These are phyloP conservation scores for Euura saliciscinereae DNA, from an alignment of 1,140 invertebrate genomes.

Conservation along the genomic window DNA sequence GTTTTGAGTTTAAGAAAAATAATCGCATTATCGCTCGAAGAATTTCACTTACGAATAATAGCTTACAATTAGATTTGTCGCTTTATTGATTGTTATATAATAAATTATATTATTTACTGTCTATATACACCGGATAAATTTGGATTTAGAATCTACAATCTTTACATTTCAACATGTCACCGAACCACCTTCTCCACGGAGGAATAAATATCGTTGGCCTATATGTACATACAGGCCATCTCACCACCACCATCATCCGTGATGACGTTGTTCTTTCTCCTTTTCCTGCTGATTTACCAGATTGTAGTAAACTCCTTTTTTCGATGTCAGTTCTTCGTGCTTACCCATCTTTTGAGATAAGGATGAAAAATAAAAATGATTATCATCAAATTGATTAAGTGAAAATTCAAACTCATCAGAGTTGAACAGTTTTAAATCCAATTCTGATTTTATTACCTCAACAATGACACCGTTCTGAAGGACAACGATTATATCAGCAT, in stretches of 20 bases:
- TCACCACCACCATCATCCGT: not conserved
- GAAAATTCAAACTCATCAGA: constrained; percentile 17
- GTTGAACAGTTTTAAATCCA: constrained; percentile 2
- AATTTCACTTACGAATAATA: too few relatives aligned
- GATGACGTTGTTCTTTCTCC: not conserved
- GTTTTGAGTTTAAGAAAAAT: too few relatives aligned
- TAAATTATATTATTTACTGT: too few relatives aligned
- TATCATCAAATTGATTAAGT: constrained; percentile 23
- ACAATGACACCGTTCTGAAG: constrained; percentile 79
- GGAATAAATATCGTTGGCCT: too few relatives aligned
- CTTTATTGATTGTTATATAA: too few relatives aligned
- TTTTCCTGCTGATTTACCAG: constrained; percentile 69
- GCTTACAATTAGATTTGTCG: too few relatives aligned
- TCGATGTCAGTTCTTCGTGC: constrained; percentile 64
- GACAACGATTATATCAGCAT: constrained; percentile 89
- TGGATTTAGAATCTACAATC: not conserved
- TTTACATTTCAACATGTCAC: too few relatives aligned
- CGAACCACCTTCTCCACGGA: too few relatives aligned
- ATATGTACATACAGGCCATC: not conserved
- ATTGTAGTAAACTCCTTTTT: constrained; percentile 72
- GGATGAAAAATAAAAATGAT: constrained; percentile 23
- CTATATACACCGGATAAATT: not conserved
- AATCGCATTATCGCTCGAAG: too few relatives aligned
- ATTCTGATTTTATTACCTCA: constrained; percentile 65
- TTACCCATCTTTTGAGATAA: constrained; percentile 66